Evolutionary conservation across 2,113 vertebrate genomes (phyloP).

Genomic region (Psilopsiagon aurifrons): DNA sequence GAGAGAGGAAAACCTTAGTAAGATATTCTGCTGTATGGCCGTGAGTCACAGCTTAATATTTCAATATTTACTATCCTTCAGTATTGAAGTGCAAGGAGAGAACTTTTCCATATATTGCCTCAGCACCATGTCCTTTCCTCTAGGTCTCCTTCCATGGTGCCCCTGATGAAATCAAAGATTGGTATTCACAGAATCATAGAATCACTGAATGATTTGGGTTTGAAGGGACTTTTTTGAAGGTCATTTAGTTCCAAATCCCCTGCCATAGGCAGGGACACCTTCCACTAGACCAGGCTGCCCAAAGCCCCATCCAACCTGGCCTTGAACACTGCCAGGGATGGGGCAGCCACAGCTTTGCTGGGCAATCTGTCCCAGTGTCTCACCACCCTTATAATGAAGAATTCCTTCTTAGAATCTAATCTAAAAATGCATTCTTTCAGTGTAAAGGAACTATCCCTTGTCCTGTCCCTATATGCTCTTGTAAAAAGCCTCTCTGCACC

Average conservation of each 20-base stretch:
- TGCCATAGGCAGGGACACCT: background rate
- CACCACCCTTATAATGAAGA: background rate
- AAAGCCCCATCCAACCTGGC: background rate
- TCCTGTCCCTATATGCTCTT: background rate
- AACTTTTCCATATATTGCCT: background rate
- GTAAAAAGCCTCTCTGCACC: background rate
- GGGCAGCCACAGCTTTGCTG: background rate
- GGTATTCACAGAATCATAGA: background rate
- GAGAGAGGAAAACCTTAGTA: background rate
- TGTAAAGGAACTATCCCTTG: background rate
- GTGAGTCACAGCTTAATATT: background rate
- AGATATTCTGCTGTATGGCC: background rate
- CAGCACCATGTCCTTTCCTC: background rate
- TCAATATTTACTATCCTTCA: background rate
- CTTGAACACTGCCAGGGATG: background rate
- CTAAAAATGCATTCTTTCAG: background rate
- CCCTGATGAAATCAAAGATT: background rate
- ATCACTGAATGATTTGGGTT: background rate
- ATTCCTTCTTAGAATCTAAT: background rate
- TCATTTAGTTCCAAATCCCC: background rate
- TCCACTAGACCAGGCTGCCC: background rate
- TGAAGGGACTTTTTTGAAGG: background rate
- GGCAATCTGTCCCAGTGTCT: background rate
- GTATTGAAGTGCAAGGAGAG: background rate
- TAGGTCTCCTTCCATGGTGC: background rate